These are phyloP conservation scores for Antechinus flavipes DNA, from an alignment of 2,113 vertebrate species.

Conservation along the genomic window DNA sequence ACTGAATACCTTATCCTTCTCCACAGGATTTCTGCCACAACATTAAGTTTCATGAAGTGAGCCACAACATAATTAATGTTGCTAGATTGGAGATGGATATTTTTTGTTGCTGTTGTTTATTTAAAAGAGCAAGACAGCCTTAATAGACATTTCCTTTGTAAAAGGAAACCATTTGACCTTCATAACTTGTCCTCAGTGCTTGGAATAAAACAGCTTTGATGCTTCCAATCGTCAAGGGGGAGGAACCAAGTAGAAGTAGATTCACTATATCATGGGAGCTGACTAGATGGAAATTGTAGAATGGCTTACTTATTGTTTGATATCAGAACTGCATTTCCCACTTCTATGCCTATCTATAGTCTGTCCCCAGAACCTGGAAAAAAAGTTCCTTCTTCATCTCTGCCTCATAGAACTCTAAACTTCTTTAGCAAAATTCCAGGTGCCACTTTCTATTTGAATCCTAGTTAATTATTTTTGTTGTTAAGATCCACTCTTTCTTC, in stretches of 20 bases:
- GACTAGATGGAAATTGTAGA: neutral
- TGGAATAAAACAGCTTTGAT: neutral
- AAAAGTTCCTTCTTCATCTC: neutral
- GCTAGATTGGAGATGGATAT: neutral
- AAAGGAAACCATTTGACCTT: neutral
- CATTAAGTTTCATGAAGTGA: neutral
- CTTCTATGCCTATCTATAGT: neutral
- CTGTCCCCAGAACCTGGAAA: neutral
- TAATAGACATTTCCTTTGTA: neutral
- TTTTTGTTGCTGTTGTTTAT: neutral
- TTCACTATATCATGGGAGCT: neutral
- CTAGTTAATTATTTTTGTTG: neutral
- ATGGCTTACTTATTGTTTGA: neutral
- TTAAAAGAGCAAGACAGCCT: neutral
- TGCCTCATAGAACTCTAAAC: neutral
- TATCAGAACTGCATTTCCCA: neutral
- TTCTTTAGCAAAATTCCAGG: neutral
- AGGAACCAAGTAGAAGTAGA: neutral
- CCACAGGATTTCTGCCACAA: neutral
- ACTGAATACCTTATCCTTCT: neutral
- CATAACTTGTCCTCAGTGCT: neutral
- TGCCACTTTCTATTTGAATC: neutral
- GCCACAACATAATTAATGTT: neutral
- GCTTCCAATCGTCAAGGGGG: neutral
- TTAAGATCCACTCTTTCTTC: neutral